A percentile compares a stretch with the other conserved stretches of the same genome.
These are phyloP conservation scores for Sebastes nivosus DNA, from an alignment of 2,797 vertebrate species.

Conservation along the genomic window DNA sequence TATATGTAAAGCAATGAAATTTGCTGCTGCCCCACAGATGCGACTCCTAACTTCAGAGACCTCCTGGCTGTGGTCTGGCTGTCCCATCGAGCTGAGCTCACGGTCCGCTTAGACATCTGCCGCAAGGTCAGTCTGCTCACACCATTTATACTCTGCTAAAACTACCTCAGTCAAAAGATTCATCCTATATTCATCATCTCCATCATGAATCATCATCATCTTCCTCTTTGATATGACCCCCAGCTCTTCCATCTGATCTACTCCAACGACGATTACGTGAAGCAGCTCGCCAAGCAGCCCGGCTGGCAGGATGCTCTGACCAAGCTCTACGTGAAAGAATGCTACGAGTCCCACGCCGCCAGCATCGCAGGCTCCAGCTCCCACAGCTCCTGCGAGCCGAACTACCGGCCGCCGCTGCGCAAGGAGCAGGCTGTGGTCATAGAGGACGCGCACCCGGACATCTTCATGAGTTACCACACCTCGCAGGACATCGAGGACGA, in stretches of 20 bases:
- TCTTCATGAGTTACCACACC: constrained; percentile 70
- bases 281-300: constrained; percentile 87
- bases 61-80: constrained; percentile 92
- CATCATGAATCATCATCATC: not conserved
- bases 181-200: not conserved
- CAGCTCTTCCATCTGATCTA: constrained; percentile 97
- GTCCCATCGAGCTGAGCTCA: constrained; percentile 91
- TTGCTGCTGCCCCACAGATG: constrained; percentile 74
- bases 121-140: constrained; percentile 86
- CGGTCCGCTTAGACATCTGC: constrained; percentile 91
- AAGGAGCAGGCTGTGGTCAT: constrained; percentile 66
- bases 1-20: not conserved
- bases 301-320: constrained; percentile 97
- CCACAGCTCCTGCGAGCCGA: constrained; percentile 64
- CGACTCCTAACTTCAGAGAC: constrained; percentile 89
- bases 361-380: constrained; percentile 72
- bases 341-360: constrained; percentile 78
- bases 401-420: constrained; percentile 53
- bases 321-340: constrained; percentile 95
- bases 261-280: constrained; percentile 88
- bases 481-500: constrained; percentile 79
- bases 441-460: constrained; percentile 58
- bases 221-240: not conserved
- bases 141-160: not conserved
- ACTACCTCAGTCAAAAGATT: not conserved